Base-by-base conservation (phyloP, 2,888 invertebrate species). In the Chouioia cunea region DNA sequence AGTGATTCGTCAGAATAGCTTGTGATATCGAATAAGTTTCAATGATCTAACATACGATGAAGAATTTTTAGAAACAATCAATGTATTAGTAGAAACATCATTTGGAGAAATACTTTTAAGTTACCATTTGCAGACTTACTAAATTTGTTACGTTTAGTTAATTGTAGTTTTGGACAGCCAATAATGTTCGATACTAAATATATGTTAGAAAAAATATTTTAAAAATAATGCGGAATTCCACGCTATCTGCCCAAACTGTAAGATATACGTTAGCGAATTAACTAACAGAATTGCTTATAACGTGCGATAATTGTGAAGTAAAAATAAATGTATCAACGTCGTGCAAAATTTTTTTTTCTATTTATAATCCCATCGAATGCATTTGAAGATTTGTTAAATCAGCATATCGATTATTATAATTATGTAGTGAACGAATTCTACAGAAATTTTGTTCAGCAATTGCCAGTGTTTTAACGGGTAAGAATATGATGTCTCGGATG, bases 381-480 rank as follows among this genome's bases (percentile, higher is more conserved):
- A 10, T 16, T 52, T 18, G 16, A n/a, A 52, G 18, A 52, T 18
- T 52, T 16, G 3, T 18, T 52, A 4, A 52, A 52, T 52, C 20
- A 10, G 10, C n/a, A 52, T 16, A 4, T 6, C 1, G 20, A 16
- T 12, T 52, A 10, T 18, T 18, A 18, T 2, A 52, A 6, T 16
- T 18, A 20, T 16, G 73, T 70, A 65, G 60, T 70, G 27, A 60
- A 58, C 15, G 67, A 66, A 50, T 67, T 67, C 50, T 73, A 70
- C 56, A 48, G 22, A 47, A 46, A 69, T 15, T 69, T 74, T 27
- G 4, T 71, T 6, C 16, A 56, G 14, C 36, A 65, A 8, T 56
- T 69, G n/a, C 15, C n/a, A n/a, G n/a, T n/a, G n/a, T n/a, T n/a
- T n/a, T n/a, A n/a, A n/a, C n/a, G n/a, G n/a, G n/a, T n/a, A n/a